phyloP scores from a whole-genome alignment of 2,797 vertebrate genomes.

The Craterocephalus amniculus region DNA sequence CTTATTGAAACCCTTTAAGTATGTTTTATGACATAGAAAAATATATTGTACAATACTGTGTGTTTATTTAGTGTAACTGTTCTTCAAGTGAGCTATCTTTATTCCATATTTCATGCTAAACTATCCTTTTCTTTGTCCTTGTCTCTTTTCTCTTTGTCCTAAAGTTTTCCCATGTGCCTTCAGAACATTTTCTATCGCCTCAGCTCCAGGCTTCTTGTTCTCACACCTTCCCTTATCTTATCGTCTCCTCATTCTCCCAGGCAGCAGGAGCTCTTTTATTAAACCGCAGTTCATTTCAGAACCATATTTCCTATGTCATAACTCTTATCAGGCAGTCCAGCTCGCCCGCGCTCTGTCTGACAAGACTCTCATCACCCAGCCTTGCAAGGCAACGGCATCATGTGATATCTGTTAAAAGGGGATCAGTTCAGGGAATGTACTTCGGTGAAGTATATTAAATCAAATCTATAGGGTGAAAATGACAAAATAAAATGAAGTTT shows the following conservation, averaged over 20 bases:
- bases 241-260: slow-evolving; percentile 13
- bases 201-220: slow-evolving; percentile 24
- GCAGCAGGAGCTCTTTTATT: slow-evolving; percentile 36
- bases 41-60: background rate
- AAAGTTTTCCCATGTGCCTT: slow-evolving; percentile 6
- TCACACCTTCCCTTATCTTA: slow-evolving; percentile 44
- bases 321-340: slow-evolving; percentile 46
- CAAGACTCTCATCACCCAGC: slow-evolving; percentile 6
- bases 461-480: background rate
- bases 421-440: no score
- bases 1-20: no score
- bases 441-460: background rate
- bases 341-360: slow-evolving; percentile 22
- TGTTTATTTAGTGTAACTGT: background rate
- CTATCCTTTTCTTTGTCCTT: background rate
- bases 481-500: background rate
- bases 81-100: background rate
- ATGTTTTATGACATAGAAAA: background rate
- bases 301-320: slow-evolving; percentile 38
- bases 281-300: slow-evolving; percentile 46
- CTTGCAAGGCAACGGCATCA: background rate
- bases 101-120: slow-evolving; percentile 9
- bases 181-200: slow-evolving; percentile 20
- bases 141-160: slow-evolving; percentile 10
- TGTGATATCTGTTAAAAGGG: slow-evolving; percentile 28